Percentiles rank a stretch among this genome's conserved stretches.
Conservation (phyloP, 1,140 invertebrate species). For the Lepidotrigona ventralis region DNA sequence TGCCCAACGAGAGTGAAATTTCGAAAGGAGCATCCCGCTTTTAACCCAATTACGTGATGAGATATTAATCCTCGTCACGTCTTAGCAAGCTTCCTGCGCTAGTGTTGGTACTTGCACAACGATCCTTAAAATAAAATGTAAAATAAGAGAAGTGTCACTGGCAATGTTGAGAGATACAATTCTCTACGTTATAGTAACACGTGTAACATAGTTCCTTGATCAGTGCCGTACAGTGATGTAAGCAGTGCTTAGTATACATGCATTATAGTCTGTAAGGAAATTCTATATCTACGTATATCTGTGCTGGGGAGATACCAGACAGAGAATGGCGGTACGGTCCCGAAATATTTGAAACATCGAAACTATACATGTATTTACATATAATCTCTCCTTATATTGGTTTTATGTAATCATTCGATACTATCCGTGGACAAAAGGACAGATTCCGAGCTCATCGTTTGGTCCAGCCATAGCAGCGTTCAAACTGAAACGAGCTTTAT, state of each 20-base stretch:
- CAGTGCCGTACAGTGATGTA: background rate
- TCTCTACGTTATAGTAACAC: background rate
- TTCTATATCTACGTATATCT: background rate
- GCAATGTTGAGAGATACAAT: background rate
- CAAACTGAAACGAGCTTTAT: constrained; percentile 26
- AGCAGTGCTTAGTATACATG: background rate
- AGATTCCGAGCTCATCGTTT: constrained; percentile 2
- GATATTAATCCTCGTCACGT: background rate
- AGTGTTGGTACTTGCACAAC: background rate
- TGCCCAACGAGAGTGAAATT: background rate
- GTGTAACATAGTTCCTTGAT: background rate
- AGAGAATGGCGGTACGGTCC: background rate
- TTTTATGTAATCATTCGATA: constrained; percentile 28
- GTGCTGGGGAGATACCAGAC: background rate
- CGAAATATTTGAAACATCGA: constrained; percentile 10
- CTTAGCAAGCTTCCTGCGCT: background rate
- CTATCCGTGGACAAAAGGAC: constrained; percentile 27
- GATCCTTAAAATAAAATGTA: background rate
- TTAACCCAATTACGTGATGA: background rate
- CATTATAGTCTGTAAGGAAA: background rate
- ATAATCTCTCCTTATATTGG: background rate
- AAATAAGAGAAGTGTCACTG: background rate
- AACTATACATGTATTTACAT: background rate
- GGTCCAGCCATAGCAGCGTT: background rate
- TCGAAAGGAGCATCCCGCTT: background rate